Conservation (phyloP, 2,888 invertebrate genomes). For the Notodonta dromedarius region DNA sequence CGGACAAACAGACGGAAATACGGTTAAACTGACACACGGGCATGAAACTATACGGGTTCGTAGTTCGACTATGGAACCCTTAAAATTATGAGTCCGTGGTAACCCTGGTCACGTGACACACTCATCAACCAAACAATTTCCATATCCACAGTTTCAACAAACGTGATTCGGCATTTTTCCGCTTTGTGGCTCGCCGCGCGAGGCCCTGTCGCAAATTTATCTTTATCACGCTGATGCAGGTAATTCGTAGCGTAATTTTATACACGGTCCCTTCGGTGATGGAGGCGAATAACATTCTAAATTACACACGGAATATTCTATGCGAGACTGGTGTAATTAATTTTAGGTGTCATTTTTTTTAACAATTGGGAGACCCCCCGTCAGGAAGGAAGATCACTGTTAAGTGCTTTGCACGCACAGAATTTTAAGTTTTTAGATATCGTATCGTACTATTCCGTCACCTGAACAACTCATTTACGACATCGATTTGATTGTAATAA, state of each 20-base stretch:
- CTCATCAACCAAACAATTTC: constrained; percentile 15
- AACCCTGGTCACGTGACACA: constrained; percentile 6
- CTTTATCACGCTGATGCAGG: constrained; percentile 26
- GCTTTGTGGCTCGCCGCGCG: constrained; percentile 14
- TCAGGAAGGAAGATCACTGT: no score
- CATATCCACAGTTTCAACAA: constrained; percentile 22
- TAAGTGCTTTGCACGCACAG: no score
- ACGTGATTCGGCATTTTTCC: constrained; percentile 28
- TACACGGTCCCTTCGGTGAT: constrained; percentile 20
- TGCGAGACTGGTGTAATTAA: constrained; percentile 13
- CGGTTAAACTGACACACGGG: no score
- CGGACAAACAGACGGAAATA: no score
- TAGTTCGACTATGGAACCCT: no score
- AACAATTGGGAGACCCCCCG: no score
- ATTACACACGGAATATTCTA: constrained; percentile 43
- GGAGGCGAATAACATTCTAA: constrained; percentile 30
- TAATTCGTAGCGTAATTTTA: constrained; percentile 32
- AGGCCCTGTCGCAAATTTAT: constrained; percentile 26
- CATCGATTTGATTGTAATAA: no score
- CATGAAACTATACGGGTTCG: no score
- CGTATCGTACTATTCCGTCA: no score
- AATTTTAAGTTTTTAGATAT: no score
- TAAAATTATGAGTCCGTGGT: no score
- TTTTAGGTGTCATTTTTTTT: constrained; percentile 11
- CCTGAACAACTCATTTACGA: no score